phyloP scores from a whole-genome alignment of 2,113 vertebrate species.

The Thryonomys swinderianus region DNA sequence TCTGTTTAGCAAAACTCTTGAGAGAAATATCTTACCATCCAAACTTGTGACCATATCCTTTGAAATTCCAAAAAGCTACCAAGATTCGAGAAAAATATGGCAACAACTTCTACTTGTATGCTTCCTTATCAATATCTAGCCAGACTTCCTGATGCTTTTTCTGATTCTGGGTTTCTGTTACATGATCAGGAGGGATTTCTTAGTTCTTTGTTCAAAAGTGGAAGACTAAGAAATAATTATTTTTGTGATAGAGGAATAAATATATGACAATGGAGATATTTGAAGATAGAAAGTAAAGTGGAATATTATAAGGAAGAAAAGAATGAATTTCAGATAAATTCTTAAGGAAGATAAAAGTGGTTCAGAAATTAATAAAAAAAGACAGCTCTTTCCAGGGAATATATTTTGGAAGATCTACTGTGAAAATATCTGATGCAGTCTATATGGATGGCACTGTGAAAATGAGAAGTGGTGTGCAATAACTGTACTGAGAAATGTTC shows the following conservation, averaged over 20 bases:
- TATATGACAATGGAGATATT: not conserved
- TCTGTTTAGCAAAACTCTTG: not conserved
- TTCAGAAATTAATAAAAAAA: not conserved
- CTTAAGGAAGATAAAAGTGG: conserved; percentile 2
- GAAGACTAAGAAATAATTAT: conserved; percentile 10
- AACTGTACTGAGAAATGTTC: not conserved
- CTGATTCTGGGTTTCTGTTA: not conserved
- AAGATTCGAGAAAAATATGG: not conserved
- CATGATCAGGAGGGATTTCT: not conserved
- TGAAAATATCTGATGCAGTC: not conserved
- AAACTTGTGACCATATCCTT: not conserved
- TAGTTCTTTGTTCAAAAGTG: not conserved
- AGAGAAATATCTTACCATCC: not conserved
- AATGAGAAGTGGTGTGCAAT: not conserved
- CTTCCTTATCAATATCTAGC: not conserved
- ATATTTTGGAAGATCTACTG: not conserved
- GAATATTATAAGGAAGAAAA: not conserved
- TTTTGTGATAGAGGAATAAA: not conserved
- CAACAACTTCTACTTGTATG: not conserved
- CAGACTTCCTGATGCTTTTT: not conserved
- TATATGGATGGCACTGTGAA: not conserved
- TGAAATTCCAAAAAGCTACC: not conserved
- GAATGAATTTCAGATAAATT: not conserved
- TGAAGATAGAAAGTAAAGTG: not conserved
- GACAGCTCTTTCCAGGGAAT: not conserved